phyloP scores from a whole-genome alignment of 2,888 invertebrate genomes.

The Peribatodes rhomboidaria region DNA sequence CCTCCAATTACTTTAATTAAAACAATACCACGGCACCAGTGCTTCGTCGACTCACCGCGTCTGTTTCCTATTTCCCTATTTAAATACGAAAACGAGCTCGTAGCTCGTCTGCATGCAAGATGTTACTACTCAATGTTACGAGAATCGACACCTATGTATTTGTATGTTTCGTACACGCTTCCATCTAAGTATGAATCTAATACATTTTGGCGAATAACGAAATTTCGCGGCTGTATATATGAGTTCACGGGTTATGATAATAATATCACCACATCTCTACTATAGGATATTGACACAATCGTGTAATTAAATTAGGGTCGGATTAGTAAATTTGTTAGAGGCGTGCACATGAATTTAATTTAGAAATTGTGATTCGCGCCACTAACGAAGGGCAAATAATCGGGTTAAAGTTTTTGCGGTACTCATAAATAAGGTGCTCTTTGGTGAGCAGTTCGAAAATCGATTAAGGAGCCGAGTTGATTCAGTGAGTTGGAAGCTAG shows the following conservation, averaged over 20 bases:
- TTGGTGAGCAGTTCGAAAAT: slow-evolving; percentile 76
- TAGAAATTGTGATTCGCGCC: slow-evolving; percentile 28
- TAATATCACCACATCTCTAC: slow-evolving; percentile 45
- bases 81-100: slow-evolving; percentile 85
- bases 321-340: slow-evolving; percentile 36
- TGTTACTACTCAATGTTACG: slow-evolving; percentile 75
- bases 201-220: slow-evolving; percentile 43
- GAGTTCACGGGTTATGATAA: slow-evolving; percentile 46
- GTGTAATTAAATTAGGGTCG: slow-evolving; percentile 38
- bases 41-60: slow-evolving; percentile 83
- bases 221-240: slow-evolving; percentile 35
- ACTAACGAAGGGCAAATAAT: slow-evolving; percentile 29
- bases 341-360: slow-evolving; percentile 37
- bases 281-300: slow-evolving; percentile 41
- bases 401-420: slow-evolving; percentile 33
- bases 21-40: slow-evolving; percentile 84
- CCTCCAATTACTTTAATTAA: slow-evolving; percentile 87
- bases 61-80: slow-evolving; percentile 86
- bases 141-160: slow-evolving; percentile 59
- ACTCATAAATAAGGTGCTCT: slow-evolving; percentile 52
- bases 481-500: slow-evolving; percentile 83
- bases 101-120: slow-evolving; percentile 80
- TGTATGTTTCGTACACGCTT: slow-evolving; percentile 47
- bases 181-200: slow-evolving; percentile 53
- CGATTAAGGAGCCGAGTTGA: slow-evolving; percentile 81